phyloP scores from a whole-genome alignment of 2,797 vertebrate species.

The Anomalospiza imberbis region DNA sequence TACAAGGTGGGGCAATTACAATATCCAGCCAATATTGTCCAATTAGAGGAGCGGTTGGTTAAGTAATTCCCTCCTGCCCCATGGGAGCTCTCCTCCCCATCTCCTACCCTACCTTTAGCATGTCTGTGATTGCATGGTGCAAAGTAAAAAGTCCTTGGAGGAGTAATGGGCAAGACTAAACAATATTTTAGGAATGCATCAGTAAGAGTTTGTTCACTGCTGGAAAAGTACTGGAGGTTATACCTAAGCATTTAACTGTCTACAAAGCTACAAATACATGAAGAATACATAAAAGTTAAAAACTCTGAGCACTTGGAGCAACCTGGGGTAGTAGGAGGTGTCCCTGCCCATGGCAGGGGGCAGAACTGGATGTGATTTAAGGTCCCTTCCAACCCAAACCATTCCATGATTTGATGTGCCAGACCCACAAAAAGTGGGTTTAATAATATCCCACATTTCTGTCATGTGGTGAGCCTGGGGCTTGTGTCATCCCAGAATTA shows the following conservation, averaged over 20 bases:
- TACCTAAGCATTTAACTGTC: not conserved
- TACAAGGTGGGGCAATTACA: not conserved
- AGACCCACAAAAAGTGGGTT: not conserved
- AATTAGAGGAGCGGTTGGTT: not conserved
- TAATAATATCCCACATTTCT: not conserved
- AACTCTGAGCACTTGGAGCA: not conserved
- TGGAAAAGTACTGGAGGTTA: not conserved
- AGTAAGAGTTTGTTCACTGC: not conserved
- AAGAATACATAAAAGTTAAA: not conserved
- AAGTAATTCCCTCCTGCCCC: not conserved
- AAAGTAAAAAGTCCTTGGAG: not conserved
- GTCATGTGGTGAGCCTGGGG: not conserved
- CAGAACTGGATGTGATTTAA: not conserved
- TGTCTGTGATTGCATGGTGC: not conserved
- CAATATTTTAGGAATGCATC: not conserved
- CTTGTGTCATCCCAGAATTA: not conserved
- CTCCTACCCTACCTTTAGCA: not conserved
- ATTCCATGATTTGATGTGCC: not conserved
- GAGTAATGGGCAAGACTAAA: not conserved
- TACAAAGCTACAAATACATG: not conserved
- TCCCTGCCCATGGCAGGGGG: not conserved
- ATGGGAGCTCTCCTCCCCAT: not conserved
- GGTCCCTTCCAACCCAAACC: not conserved
- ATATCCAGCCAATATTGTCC: not conserved
- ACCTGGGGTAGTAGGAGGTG: not conserved